Percentiles rank a stretch among this genome's conserved stretches.
phyloP scores from a whole-genome alignment of 1,140 invertebrate species.

The Drosophila kohkoa region DNA sequence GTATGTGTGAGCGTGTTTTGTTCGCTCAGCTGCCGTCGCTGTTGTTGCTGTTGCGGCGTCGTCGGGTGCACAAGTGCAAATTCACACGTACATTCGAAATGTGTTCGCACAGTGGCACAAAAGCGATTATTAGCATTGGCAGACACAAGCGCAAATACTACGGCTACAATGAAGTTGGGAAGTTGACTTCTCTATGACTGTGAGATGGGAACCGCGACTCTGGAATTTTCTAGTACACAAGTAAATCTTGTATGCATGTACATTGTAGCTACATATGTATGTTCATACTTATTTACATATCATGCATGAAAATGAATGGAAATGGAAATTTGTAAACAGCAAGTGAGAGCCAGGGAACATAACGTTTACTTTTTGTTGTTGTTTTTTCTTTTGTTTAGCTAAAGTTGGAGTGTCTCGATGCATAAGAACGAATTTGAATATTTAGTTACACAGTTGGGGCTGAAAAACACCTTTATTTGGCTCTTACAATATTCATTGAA shows the following conservation, averaged over 20 bases:
- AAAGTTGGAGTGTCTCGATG: not conserved
- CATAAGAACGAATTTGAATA: constrained; percentile 2
- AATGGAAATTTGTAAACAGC: constrained; percentile 40
- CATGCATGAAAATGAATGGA: constrained; percentile 44
- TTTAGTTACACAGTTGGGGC: not conserved
- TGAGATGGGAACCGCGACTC: constrained; percentile 13
- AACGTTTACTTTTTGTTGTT: not conserved
- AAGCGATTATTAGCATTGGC: constrained; percentile 29
- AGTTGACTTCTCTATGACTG: constrained; percentile 15
- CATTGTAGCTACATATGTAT: not conserved
- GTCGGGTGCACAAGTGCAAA: constrained; percentile 80
- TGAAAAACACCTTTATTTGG: too few species aligned
- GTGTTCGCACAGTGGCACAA: constrained; percentile 68
- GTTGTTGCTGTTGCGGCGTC: constrained; percentile 29
- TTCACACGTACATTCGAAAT: constrained; percentile 82
- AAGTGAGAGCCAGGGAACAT: constrained; percentile 23
- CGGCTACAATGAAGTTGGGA: constrained; percentile 12
- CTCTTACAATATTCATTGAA: too few species aligned
- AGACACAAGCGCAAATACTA: constrained; percentile 30
- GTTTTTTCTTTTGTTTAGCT: constrained; percentile 2
- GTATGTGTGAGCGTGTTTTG: constrained; percentile 32
- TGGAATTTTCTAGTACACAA: constrained; percentile 36
- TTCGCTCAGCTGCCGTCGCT: constrained; percentile 40
- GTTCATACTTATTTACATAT: constrained; percentile 32
- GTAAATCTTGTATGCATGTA: constrained; percentile 26